Conservation (phyloP, 2,113 vertebrate species). For the Dasyurus viverrinus region DNA sequence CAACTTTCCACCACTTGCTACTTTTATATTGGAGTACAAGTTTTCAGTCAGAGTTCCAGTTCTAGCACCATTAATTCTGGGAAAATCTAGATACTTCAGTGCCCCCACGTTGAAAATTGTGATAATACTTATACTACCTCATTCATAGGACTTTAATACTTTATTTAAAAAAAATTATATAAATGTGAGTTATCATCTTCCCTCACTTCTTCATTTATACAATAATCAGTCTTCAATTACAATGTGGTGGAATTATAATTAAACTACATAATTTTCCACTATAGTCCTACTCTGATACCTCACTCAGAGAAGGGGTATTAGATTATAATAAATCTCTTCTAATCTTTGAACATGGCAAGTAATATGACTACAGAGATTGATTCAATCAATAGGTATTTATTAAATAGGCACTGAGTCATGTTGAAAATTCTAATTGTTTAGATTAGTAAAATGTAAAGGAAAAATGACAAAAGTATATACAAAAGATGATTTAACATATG, state of each 20-base stretch:
- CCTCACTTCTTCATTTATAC: slow-evolving; percentile 52
- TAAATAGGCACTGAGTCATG: neutral
- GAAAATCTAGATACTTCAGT: slow-evolving; percentile 35
- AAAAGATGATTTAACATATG: neutral
- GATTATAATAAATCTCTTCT: neutral
- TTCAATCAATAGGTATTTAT: neutral
- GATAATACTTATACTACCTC: slow-evolving; percentile 64
- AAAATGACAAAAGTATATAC: neutral
- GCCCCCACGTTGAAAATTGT: slow-evolving; percentile 59
- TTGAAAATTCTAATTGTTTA: neutral
- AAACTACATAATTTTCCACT: neutral
- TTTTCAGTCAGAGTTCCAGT: neutral
- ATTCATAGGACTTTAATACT: slow-evolving; percentile 1
- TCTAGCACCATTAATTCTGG: neutral
- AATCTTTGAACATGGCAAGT: neutral
- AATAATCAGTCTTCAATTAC: slow-evolving; percentile 36
- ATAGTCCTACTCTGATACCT: neutral
- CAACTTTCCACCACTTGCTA: neutral
- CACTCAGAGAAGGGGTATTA: neutral
- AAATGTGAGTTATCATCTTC: slow-evolving; percentile 31
- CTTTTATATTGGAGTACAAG: neutral
- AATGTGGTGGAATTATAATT: slow-evolving; percentile 29
- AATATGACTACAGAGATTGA: neutral
- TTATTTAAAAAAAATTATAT: neutral
- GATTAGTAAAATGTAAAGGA: neutral